Conservation (phyloP, 2,797 vertebrate genomes). For the Clangula hyemalis region DNA sequence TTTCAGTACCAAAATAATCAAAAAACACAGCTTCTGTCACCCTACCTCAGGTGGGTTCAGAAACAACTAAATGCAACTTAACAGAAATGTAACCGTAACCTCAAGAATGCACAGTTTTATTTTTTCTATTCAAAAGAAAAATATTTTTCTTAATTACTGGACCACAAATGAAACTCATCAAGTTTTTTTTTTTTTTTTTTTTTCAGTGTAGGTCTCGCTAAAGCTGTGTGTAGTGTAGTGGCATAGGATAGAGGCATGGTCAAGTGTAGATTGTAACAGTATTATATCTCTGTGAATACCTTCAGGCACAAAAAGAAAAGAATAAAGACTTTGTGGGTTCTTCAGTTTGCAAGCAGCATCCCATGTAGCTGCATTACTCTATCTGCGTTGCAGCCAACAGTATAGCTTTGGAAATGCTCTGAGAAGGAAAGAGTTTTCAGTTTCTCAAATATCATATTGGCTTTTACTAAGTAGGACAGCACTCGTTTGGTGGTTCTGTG, state of each 20-base stretch:
- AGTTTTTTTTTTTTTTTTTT: not conserved
- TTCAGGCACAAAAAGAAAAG: not conserved
- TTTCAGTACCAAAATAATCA: not conserved
- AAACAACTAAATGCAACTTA: not conserved
- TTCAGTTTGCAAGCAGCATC: slow-evolving; percentile 9
- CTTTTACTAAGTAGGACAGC: not conserved
- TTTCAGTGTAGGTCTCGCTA: not conserved
- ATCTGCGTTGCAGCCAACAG: not conserved
- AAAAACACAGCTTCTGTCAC: not conserved
- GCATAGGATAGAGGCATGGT: not conserved
- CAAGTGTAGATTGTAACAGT: not conserved
- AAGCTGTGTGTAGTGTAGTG: not conserved
- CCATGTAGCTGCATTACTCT: not conserved
- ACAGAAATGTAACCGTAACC: not conserved
- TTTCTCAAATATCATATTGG: not conserved
- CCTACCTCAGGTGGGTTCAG: not conserved
- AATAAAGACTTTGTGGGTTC: not conserved
- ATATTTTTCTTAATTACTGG: not conserved
- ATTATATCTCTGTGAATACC: not conserved
- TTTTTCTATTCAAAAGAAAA: not conserved
- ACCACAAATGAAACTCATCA: not conserved
- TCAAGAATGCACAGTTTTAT: not conserved
- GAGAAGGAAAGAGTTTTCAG: not conserved
- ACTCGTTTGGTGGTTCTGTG: not conserved
- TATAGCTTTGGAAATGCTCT: not conserved